Base-by-base conservation (phyloP, 2,797 vertebrate species). In the Tokudaia muenninki region DNA sequence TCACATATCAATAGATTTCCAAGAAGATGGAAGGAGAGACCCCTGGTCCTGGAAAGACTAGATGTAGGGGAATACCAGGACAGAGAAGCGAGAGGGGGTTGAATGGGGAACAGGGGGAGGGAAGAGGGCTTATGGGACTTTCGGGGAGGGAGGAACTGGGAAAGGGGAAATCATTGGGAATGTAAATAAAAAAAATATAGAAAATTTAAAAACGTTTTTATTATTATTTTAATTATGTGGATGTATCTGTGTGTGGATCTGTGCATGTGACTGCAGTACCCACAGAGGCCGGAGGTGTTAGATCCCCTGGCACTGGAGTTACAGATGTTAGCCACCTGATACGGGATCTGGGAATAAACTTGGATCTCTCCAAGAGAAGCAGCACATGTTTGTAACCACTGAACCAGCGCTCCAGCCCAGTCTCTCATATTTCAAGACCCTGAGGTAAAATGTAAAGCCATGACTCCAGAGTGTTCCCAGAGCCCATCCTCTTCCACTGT, bases 401-500 rank as follows among this genome's bases (percentile, higher is more conserved):
- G 59, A 47, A 17, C 41, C 37, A 12, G 26, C 59, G 3, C 37
- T 31, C 41, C 57, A 52, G 6, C 57, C 37, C 37, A 77, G 57
- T 9, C 37, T 5, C 59, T 84, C 82, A 34, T 47, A 47, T 47
- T 78, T 94, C 47, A 94, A 97, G 61, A 93, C 37, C 26, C 59
- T 26, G 81, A 82, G 74, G 19, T 50, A n/a, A 82, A 92, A 92
- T n/a, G 92, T 75, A 90, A 77, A n/a, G 31, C 47, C 44, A 44
- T 70, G 50, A 88, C 52, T 19, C 59, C 47, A n/a, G 44, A 63
- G 11, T 44, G n/a, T 91, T 87, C 47, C 24, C n/a, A 75, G 91
- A 84, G 26, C 37, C 70, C 34, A 61, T 0, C 0, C 14, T 80
- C 78, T 78, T 31, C 22, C 29, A 24, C 2, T 14, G 89, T 8